Evolutionary conservation across 2,888 invertebrate species (phyloP).

Genomic region (Eumacrocentrus americanus): DNA sequence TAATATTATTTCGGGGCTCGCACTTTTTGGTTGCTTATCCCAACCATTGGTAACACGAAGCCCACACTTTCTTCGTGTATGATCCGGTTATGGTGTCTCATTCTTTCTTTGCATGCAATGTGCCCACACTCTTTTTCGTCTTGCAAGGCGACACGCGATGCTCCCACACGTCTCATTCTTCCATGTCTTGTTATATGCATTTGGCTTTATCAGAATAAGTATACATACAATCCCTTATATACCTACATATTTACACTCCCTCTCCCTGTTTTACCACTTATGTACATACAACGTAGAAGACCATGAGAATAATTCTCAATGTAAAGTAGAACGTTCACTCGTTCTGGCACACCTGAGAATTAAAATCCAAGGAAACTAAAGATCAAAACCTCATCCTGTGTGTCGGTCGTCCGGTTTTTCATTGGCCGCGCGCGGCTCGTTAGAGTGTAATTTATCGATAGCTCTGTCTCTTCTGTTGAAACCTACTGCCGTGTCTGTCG

Average conservation of each 20-base stretch:
- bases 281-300: not conserved
- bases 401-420: constrained; percentile 10
- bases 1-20: constrained; percentile 2
- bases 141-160: constrained; percentile 4
- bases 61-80: constrained; percentile 7
- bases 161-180: constrained; percentile 14
- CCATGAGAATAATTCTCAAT: not conserved
- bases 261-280: not conserved
- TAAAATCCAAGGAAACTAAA: not conserved
- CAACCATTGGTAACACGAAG: constrained; percentile 16
- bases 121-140: not conserved
- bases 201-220: not conserved
- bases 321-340: constrained; percentile 1
- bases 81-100: not conserved
- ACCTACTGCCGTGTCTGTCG: not conserved
- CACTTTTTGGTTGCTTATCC: constrained; percentile 10
- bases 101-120: constrained; percentile 4
- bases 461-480: no score
- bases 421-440: constrained; percentile 10
- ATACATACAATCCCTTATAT: not conserved
- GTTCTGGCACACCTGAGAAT: not conserved
- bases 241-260: no score
- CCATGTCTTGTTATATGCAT: not conserved
- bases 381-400: not conserved
- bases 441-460: constrained; percentile 17